Base-by-base conservation (phyloP, 2,888 invertebrate genomes). In the Eristalis arbustorum region DNA sequence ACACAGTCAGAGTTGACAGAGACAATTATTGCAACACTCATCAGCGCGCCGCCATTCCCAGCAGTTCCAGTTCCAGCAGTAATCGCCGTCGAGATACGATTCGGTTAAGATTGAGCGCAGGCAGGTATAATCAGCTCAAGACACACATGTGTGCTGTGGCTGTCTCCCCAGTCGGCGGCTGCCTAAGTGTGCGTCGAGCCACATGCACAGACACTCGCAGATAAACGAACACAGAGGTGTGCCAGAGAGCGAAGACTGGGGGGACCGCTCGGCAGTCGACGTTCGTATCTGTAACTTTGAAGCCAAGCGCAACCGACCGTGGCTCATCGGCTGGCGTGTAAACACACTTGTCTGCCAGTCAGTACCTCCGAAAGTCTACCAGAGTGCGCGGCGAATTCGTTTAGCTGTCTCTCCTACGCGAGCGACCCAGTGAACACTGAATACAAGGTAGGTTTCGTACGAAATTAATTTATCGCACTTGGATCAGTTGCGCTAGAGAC, bases 311-410 rank as follows among this genome's bases (percentile, higher is more conserved):
- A 77, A 74, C 74, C 73, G 57, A 74, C 64, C 74, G 64, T 82
- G 82, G 82, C 77, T 85, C 82, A 85, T 85, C 82, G 77, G 57
- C 18, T 59, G 59, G 40, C 73, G 77, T 77, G 74, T 85, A 77
- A 73, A 82, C 69, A 71, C 37, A 49, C 64, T 61, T 57, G 64
- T 62, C 57, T 34, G 77, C 14, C 69, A 75, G 80, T 81, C 69
- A 75, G 80, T 81, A 74, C 68, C 80, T 59, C 74, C 63, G 57
- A 81, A 81, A 74, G 42, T 56, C 67, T 80, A 80, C 74, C 40
- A 28, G 68, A 74, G 80, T 62, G 73, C 73, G 80, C 73, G 80
- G 80, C 56, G 34, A 72, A 59, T 42, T 42, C 59, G 67, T 79
- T 64, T 42, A 18, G 23, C 59, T 59, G 59, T 66, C 59, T 49